Percentiles rank a stretch among this genome's conserved stretches.
phyloP scores from a whole-genome alignment of 1,140 invertebrate genomes.

The Drosophila saltans region DNA sequence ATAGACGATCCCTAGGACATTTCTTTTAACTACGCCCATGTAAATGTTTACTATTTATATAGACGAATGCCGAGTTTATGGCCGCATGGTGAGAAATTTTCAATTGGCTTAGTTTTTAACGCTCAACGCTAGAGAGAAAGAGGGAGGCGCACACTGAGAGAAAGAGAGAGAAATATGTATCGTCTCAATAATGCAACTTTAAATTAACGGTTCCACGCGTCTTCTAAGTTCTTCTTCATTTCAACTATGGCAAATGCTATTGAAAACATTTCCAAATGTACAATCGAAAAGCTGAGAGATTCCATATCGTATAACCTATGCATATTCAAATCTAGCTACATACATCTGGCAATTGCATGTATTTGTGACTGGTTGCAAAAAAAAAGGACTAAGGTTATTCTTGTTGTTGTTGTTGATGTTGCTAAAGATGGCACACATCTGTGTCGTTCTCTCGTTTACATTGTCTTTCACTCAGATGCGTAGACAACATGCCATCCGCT shows the following conservation, averaged over 20 bases:
- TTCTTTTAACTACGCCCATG: not conserved
- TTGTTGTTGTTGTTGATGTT: not conserved
- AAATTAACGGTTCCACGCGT: not conserved
- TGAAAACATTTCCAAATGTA: not conserved
- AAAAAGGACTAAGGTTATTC: too few relatives aligned
- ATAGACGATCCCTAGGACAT: not conserved
- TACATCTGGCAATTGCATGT: not conserved
- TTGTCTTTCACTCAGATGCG: conserved; percentile 40
- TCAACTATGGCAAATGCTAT: not conserved
- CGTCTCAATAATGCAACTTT: conserved; percentile 34
- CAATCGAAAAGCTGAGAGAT: not conserved
- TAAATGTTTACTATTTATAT: conserved; percentile 28
- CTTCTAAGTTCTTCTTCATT: not conserved
- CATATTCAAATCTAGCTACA: conserved; percentile 11
- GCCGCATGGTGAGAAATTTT: conserved; percentile 54
- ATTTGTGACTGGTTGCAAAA: too few relatives aligned
- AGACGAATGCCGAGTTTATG: conserved; percentile 37
- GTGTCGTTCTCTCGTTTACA: not conserved
- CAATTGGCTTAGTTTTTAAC: conserved; percentile 52
- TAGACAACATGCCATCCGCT: conserved; percentile 57
- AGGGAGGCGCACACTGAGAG: too few relatives aligned
- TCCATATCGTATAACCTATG: not conserved
- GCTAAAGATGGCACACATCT: not conserved
- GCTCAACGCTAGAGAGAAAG: not conserved
- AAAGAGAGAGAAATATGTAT: not conserved